phyloP scores from a whole-genome alignment of 2,797 vertebrate species.

The Chaenodraco wilsoni region DNA sequence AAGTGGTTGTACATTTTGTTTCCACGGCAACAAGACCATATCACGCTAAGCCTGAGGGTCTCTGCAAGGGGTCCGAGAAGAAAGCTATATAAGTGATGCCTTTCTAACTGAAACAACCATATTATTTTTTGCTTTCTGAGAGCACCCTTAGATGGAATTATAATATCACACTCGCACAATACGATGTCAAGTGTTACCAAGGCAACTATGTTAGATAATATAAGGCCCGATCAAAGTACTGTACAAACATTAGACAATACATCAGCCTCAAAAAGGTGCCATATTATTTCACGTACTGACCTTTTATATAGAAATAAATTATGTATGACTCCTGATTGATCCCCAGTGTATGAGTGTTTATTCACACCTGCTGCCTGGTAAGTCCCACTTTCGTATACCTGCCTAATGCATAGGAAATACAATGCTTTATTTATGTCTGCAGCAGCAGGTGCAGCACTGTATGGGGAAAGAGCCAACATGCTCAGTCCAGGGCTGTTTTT shows the following conservation, averaged over 20 bases:
- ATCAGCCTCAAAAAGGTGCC: not conserved
- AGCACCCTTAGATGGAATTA: conserved; percentile 41
- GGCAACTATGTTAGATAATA: conserved; percentile 27
- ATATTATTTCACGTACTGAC: not conserved
- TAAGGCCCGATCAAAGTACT: not conserved
- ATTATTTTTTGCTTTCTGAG: conserved; percentile 35
- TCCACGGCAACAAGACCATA: conserved; percentile 55
- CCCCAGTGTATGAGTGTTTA: not conserved
- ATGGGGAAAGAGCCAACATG: not conserved
- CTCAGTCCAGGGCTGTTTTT: not conserved
- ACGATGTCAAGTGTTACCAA: conserved; percentile 28
- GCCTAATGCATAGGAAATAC: not conserved
- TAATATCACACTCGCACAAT: conserved; percentile 20
- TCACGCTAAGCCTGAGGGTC: conserved; percentile 44
- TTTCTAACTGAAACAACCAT: conserved; percentile 29
- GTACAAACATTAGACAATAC: not conserved
- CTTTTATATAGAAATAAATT: not conserved
- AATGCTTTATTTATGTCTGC: not conserved
- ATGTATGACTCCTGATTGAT: conserved; percentile 3
- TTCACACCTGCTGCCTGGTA: conserved; percentile 5
- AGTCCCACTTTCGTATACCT: not conserved
- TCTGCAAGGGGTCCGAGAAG: conserved; percentile 32
- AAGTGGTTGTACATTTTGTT: conserved; percentile 44
- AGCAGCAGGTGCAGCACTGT: not conserved
- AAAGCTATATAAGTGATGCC: conserved; percentile 28